Evolutionary conservation across 2,797 vertebrate genomes (phyloP).

Genomic region (Phalloptychus januarius): DNA sequence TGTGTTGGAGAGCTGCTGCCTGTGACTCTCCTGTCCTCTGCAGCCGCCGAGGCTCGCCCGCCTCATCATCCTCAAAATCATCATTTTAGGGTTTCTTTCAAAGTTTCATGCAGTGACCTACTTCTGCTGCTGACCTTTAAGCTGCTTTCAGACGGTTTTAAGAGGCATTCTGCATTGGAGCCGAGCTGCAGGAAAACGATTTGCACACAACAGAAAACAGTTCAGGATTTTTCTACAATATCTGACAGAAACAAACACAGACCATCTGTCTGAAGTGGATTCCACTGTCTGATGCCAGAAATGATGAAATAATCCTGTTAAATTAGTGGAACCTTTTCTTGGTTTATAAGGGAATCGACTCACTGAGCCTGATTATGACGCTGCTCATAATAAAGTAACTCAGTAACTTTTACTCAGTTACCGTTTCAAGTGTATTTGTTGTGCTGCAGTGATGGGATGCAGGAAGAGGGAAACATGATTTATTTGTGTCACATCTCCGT

Average conservation of each 20-base stretch:
- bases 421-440: too few species aligned
- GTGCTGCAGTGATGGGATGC: constrained; percentile 32
- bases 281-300: neutral
- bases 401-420: too few species aligned
- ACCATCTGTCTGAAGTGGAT: too few species aligned
- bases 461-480: constrained; percentile 47
- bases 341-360: too few species aligned
- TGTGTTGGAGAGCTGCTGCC: constrained; percentile 47
- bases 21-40: constrained; percentile 43
- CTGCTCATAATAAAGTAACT: too few species aligned
- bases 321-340: too few species aligned
- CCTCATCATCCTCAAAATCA: constrained; percentile 31
- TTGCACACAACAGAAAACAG: neutral
- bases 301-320: neutral
- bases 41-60: neutral
- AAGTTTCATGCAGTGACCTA: neutral
- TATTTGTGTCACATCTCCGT: constrained; percentile 64
- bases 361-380: too few species aligned
- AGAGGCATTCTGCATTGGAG: neutral
- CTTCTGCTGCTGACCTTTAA: constrained; percentile 22
- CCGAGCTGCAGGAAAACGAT: neutral
- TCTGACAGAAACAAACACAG: neutral
- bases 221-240: neutral
- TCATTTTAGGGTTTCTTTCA: constrained; percentile 43
- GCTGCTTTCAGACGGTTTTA: neutral